Percentiles rank a stretch among this genome's conserved stretches.
Conservation (phyloP, 92 coral and sea anemone genomes). For the Parazoanthus atlanticus region DNA sequence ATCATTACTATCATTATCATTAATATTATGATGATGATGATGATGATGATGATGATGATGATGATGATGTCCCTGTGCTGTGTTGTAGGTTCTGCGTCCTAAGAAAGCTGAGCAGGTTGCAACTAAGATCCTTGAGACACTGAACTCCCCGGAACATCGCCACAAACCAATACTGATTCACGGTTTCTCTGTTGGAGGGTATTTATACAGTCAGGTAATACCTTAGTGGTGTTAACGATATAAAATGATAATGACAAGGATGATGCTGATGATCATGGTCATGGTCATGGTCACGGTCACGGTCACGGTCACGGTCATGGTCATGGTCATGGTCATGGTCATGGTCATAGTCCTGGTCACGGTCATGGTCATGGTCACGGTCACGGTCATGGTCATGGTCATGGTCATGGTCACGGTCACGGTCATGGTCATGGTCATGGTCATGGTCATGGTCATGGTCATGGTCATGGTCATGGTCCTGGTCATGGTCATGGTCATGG, state of each 20-base stretch:
- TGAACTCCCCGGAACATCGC: constrained; percentile 63
- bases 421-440: neutral
- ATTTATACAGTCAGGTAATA: constrained; percentile 68
- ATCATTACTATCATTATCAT: too few relatives aligned
- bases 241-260: too few relatives aligned
- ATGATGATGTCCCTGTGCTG: neutral
- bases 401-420: neutral
- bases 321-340: neutral
- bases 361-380: too few relatives aligned
- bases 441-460: neutral
- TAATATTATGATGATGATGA: too few relatives aligned
- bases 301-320: neutral
- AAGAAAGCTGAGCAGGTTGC: constrained; percentile 85
- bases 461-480: too few relatives aligned
- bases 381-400: too few relatives aligned
- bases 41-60: too few relatives aligned
- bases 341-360: neutral
- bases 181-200: constrained; percentile 96
- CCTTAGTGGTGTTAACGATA: neutral
- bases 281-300: too few relatives aligned
- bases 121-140: constrained; percentile 63
- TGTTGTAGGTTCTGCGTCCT: constrained; percentile 84
- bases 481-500: neutral
- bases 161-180: constrained; percentile 78
- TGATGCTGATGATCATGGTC: neutral